Evolutionary conservation across 2,113 vertebrate genomes (phyloP).

Genomic region (Bagarius yarrelli): DNA sequence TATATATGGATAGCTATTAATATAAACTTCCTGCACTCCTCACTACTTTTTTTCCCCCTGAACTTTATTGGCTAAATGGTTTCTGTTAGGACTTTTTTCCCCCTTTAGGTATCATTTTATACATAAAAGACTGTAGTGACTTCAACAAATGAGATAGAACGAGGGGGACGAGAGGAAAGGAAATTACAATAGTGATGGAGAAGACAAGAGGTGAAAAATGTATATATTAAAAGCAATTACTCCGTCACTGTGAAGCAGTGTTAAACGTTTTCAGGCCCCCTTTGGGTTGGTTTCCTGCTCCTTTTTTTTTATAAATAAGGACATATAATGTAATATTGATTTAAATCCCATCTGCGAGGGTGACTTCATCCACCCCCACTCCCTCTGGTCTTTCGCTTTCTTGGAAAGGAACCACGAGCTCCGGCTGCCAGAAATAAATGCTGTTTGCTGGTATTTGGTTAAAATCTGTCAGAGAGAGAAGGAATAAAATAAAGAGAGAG

Average conservation of each 20-base stretch:
- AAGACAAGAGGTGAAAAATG: constrained; percentile 51
- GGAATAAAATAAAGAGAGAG: constrained; percentile 26
- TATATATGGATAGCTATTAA: not conserved
- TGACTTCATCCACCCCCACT: constrained; percentile 69
- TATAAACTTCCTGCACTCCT: constrained; percentile 51
- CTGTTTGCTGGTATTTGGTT: constrained; percentile 77
- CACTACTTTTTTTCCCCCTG: constrained; percentile 54
- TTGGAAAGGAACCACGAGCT: constrained; percentile 62
- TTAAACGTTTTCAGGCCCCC: constrained; percentile 57
- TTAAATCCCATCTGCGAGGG: constrained; percentile 76
- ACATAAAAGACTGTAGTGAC: constrained; percentile 44
- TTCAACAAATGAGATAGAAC: constrained; percentile 50
- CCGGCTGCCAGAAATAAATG: constrained; percentile 74
- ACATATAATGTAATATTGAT: constrained; percentile 75
- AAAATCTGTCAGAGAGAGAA: constrained; percentile 68
- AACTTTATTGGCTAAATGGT: constrained; percentile 72
- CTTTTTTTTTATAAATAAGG: constrained; percentile 64
- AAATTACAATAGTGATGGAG: constrained; percentile 65
- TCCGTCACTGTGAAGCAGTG: constrained; percentile 67
- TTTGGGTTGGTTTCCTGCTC: constrained; percentile 59
- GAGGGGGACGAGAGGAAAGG: constrained; percentile 55
- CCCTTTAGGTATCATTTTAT: constrained; percentile 66
- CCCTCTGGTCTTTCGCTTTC: constrained; percentile 64
- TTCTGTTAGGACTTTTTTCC: constrained; percentile 68
- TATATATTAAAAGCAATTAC: constrained; percentile 72